Conservation (phyloP, 2,797 vertebrate species). For the Sternotherus odoratus region DNA sequence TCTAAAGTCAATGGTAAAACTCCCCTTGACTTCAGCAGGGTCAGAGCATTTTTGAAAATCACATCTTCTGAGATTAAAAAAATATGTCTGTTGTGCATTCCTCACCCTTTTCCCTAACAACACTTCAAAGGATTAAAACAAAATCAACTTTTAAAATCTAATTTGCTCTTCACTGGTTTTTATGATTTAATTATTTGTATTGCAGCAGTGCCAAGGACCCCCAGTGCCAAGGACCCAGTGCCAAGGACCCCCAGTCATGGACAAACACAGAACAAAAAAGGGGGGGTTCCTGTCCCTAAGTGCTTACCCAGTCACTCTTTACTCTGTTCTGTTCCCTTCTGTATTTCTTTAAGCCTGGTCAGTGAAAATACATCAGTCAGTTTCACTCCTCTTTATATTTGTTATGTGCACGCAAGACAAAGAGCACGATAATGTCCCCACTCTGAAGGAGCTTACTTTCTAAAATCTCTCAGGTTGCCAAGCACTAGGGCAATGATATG, state of each 20-base stretch:
- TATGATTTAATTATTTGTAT: background rate
- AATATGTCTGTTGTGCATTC: background rate
- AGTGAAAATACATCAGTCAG: slow-evolving; percentile 4
- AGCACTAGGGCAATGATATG: background rate
- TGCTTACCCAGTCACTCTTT: background rate
- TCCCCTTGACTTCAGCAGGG: background rate
- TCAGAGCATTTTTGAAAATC: background rate
- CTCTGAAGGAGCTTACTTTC: background rate
- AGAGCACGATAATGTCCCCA: background rate
- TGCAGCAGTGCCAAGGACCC: background rate
- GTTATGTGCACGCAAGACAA: slow-evolving; percentile 31
- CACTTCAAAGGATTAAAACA: background rate
- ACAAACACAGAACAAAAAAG: background rate
- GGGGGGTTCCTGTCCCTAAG: background rate
- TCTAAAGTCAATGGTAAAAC: background rate
- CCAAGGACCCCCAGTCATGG: background rate
- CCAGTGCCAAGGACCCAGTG: no score
- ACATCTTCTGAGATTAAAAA: background rate
- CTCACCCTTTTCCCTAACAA: background rate
- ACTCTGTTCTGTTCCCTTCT: background rate
- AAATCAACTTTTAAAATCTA: background rate
- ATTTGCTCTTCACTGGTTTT: background rate
- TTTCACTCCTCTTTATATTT: slow-evolving; percentile 15
- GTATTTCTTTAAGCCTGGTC: background rate
- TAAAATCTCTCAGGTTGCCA: background rate